A percentile compares a stretch with the other conserved stretches of the same genome.
phyloP scores from a whole-genome alignment of 1,140 invertebrate genomes.

The Rhizoglyphus robini region DNA sequence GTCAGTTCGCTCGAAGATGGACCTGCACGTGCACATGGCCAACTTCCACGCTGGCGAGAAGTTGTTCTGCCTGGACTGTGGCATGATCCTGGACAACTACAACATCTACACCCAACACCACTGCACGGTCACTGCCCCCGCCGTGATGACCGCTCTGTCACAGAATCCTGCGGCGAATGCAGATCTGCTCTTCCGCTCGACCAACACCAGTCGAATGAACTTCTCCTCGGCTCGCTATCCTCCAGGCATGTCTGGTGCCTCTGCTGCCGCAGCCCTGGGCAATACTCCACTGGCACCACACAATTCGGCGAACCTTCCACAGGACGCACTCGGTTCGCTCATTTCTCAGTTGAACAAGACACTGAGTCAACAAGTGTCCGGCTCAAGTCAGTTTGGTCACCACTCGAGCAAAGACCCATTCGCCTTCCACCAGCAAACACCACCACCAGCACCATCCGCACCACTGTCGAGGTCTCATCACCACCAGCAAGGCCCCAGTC shows the following conservation, averaged over 20 bases:
- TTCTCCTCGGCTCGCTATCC: neutral
- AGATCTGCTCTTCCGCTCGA: constrained; percentile 3
- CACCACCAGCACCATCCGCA: neutral
- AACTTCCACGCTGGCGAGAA: constrained; percentile 48
- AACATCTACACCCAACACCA: constrained; percentile 22
- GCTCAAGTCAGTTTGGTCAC: neutral
- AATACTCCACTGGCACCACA: no score
- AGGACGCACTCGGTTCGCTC: neutral
- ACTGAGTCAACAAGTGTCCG: neutral
- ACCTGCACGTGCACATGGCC: constrained; percentile 50
- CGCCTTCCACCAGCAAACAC: neutral
- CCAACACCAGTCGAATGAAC: constrained; percentile 8
- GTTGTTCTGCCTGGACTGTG: constrained; percentile 53
- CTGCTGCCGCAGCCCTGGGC: no score
- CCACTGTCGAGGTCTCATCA: neutral
- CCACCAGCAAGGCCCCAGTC: neutral
- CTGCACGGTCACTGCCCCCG: constrained; percentile 11
- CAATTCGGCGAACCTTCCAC: no score
- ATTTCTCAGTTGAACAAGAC: neutral
- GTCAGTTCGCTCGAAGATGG: constrained; percentile 44
- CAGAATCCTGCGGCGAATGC: neutral
- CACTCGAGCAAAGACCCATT: neutral
- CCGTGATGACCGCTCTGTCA: neutral
- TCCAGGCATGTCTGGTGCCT: neutral
- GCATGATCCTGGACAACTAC: constrained; percentile 51